Base-by-base conservation (phyloP, 2,888 invertebrate species). In the Apamea sordens region DNA sequence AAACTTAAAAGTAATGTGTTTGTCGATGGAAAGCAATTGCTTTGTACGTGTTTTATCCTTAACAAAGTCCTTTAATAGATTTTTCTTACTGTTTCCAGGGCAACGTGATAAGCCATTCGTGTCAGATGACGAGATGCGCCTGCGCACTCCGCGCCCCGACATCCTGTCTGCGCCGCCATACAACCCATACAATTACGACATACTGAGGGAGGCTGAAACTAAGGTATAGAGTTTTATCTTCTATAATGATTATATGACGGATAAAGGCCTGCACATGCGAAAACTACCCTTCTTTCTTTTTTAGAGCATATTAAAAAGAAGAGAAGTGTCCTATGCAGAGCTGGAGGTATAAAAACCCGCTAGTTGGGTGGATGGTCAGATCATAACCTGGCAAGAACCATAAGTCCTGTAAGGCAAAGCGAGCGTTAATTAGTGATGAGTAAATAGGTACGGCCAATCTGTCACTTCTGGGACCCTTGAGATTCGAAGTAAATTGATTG, bases 61-160 rank as follows among this genome's bases (percentile, higher is more conserved):
- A 47, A 47, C 47, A 47, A 13, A 47, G 6, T 6, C 0, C 21
- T 41, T 13, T 18, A 41, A 71, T 56, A 4, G n/a, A 28, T 7
- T 6, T 59, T 50, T 32, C 18, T 63, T n/a, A 53, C 47, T 67
- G 3, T 64, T 94, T 94, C 1, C 93, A 97, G 97, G 97, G 4
- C 98, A 98, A 93, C 96, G 97, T 13, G 98, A 98, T 91, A 98
- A 98, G 90, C 98, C 98, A 0, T 98, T 98, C 92, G 98, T 98
- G 0, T 97, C 97, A 0, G 98, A 97, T 61, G 97, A 97, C 21
- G 97, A 98, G 89, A 97, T 98, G 92, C 97, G 97, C 77, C 95
- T 97, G 72, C 96, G 98, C 78, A 98, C 98, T 0, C 98, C 98
- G 0, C 95, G 98, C 1, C 98, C 98, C 0, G 98, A 98, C 91